phyloP scores from a whole-genome alignment of 1,140 invertebrate genomes.

The Drosophila equinoxialis region DNA sequence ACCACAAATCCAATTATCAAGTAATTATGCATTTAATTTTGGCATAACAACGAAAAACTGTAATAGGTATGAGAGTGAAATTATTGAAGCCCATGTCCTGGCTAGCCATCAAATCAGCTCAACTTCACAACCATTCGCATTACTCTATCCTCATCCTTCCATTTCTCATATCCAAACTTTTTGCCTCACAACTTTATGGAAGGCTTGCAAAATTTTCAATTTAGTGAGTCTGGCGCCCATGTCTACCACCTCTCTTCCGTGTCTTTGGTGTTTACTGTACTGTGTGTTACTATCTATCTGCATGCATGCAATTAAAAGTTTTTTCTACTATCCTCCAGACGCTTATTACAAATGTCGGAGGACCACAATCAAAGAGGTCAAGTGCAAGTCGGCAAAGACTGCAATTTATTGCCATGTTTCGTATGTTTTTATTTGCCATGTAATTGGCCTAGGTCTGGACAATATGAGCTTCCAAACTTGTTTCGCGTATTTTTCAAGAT shows the following conservation, averaged over 20 bases:
- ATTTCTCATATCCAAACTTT: constrained; percentile 48
- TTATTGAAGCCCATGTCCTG: constrained; percentile 46
- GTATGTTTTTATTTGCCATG: constrained; percentile 20
- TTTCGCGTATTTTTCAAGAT: constrained; percentile 4
- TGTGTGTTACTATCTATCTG: constrained; percentile 23
- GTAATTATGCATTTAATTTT: constrained; percentile 80
- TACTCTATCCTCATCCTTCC: background rate
- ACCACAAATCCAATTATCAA: constrained; percentile 79
- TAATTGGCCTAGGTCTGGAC: constrained; percentile 63
- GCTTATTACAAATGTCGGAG: constrained; percentile 72
- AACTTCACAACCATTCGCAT: constrained; percentile 11
- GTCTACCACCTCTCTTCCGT: background rate
- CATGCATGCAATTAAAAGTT: constrained; percentile 71
- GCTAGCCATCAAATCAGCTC: constrained; percentile 54
- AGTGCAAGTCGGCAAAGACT: constrained; percentile 51
- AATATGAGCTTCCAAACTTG: constrained; percentile 8
- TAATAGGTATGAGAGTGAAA: constrained; percentile 9
- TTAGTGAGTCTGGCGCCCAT: constrained; percentile 48
- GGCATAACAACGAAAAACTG: constrained; percentile 27
- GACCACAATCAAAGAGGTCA: constrained; percentile 71
- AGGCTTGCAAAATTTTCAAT: constrained; percentile 56
- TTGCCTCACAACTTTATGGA: constrained; percentile 43
- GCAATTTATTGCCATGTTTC: constrained; percentile 47
- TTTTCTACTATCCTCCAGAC: constrained; percentile 56
- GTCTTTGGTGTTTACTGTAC: constrained; percentile 19